These are phyloP conservation scores for Palloptera scutellata DNA, from an alignment of 2,888 invertebrate genomes.

Conservation along the genomic window DNA sequence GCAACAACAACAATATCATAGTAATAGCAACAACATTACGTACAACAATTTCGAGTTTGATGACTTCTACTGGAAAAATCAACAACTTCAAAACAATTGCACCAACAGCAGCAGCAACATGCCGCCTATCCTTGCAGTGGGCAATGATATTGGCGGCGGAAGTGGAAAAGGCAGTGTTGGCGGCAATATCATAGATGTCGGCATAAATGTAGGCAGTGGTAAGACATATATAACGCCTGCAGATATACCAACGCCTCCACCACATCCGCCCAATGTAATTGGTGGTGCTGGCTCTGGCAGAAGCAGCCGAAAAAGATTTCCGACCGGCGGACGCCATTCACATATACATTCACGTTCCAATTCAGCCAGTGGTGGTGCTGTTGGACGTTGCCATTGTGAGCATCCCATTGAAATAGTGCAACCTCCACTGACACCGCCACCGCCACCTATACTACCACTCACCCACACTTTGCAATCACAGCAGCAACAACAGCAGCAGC, in stretches of 20 bases:
- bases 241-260: constrained; percentile 57
- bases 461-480: constrained; percentile 14
- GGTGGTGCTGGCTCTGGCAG: constrained; percentile 14
- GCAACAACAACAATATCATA: constrained; percentile 35
- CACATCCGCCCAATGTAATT: constrained; percentile 42
- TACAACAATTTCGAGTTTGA: constrained; percentile 32
- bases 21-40: constrained; percentile 19
- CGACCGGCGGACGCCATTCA: constrained; percentile 20
- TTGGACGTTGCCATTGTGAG: constrained; percentile 39
- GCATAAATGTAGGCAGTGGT: constrained; percentile 31
- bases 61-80: constrained; percentile 29
- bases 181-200: constrained; percentile 23
- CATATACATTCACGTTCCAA: background rate
- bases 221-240: constrained; percentile 58
- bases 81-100: constrained; percentile 24
- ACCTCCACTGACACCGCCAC: background rate
- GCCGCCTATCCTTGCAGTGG: constrained; percentile 17
- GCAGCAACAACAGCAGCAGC: constrained; percentile 28
- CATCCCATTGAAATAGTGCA: constrained; percentile 32
- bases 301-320: constrained; percentile 31
- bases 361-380: constrained; percentile 16
- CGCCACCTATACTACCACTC: constrained; percentile 20
- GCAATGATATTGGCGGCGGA: constrained; percentile 5
- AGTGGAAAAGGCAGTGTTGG: background rate
- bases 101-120: constrained; percentile 29